Conservation (phyloP, 2,113 vertebrate genomes). For the Chaetops frenatus region DNA sequence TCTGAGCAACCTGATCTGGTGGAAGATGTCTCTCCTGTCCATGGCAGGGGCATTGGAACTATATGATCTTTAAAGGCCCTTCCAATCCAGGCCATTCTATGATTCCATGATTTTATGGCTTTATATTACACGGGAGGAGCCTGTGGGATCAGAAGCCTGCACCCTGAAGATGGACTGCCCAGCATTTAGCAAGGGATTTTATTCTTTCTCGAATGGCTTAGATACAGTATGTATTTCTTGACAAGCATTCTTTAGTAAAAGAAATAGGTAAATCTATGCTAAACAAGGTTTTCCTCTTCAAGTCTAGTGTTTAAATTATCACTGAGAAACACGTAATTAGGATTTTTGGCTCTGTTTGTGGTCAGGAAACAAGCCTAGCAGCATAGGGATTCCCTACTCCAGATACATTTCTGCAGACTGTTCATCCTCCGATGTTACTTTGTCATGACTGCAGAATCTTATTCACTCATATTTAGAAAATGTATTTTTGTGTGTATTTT, state of each 20-base stretch:
- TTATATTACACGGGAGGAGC: neutral
- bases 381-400: neutral
- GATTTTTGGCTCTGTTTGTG: neutral
- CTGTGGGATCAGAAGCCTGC: neutral
- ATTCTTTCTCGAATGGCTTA: neutral
- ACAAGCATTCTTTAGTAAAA: neutral
- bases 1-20: neutral
- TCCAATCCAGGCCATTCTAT: neutral
- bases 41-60: neutral
- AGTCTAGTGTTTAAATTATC: neutral
- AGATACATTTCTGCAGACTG: neutral
- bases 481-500: neutral
- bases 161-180: neutral
- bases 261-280: neutral
- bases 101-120: neutral
- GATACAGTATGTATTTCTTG: neutral
- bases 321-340: neutral
- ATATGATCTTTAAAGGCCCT: neutral
- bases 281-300: neutral
- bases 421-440: neutral
- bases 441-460: neutral
- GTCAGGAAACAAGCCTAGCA: neutral
- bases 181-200: neutral
- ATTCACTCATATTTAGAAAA: neutral
- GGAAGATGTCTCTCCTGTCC: neutral